Evolutionary conservation across 1,140 invertebrate species (phyloP).

Genomic region (Ostrea denselamellosa): DNA sequence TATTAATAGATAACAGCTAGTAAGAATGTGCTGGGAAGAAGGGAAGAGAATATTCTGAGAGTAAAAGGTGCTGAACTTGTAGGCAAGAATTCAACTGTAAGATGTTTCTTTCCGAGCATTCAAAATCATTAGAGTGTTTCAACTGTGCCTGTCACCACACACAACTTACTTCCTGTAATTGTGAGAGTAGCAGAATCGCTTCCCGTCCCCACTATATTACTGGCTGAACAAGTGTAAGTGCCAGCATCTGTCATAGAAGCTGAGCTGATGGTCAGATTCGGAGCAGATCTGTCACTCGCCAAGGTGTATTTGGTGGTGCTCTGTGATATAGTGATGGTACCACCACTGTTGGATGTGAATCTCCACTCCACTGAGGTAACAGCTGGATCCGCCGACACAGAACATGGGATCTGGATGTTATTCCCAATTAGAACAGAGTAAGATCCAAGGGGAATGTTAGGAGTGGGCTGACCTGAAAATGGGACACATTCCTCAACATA

Average conservation of each 20-base stretch:
- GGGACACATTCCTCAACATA: background rate
- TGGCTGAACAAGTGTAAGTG: conserved; percentile 52
- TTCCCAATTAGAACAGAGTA: conserved; percentile 46
- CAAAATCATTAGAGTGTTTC: background rate
- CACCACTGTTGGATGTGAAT: conserved; percentile 10
- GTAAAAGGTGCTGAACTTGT: background rate
- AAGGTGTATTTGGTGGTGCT: conserved; percentile 33
- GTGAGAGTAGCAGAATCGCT: conserved; percentile 2
- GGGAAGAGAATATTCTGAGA: background rate
- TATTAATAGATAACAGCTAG: background rate
- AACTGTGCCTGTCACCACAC: conserved; percentile 3
- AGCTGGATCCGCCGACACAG: conserved; percentile 37
- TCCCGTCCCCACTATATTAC: conserved; percentile 47
- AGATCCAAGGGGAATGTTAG: conserved; percentile 42
- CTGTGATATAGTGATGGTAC: conserved; percentile 36
- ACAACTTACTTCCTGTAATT: conserved; percentile 41
- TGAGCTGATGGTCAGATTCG: conserved; percentile 43
- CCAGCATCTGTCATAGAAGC: conserved; percentile 44
- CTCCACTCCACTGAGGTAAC: conserved; percentile 46
- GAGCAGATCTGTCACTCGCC: background rate
- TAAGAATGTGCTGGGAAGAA: background rate
- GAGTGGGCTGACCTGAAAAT: conserved; percentile 47
- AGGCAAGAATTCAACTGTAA: background rate
- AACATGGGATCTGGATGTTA: conserved; percentile 45
- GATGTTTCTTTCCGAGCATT: background rate